Evolutionary conservation across 2,888 invertebrate species (phyloP).

Genomic region (Brachypalpus laphriformis): DNA sequence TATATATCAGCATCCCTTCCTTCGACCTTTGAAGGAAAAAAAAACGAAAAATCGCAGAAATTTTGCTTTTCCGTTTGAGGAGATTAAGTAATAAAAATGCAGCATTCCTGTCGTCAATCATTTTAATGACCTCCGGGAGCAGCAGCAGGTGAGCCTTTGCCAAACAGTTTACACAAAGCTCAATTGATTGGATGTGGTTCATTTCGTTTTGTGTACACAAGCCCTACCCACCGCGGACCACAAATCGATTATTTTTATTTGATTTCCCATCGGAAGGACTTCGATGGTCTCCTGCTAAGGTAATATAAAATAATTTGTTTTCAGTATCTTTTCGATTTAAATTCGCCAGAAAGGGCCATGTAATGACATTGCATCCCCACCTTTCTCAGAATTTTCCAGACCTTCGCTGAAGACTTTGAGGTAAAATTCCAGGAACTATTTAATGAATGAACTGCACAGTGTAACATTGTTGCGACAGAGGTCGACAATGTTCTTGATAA

Average conservation of each 20-base stretch:
- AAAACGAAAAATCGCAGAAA: background rate
- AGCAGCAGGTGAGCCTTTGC: background rate
- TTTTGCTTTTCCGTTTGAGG: background rate
- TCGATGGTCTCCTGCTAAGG: background rate
- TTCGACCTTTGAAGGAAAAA: background rate
- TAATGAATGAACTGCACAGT: background rate
- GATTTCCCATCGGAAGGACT: background rate
- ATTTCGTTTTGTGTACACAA: background rate
- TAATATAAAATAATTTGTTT: background rate
- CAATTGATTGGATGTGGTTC: background rate
- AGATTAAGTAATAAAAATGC: background rate
- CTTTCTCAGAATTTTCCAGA: background rate
- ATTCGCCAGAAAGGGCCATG: background rate
- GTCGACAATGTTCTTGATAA: too few species aligned
- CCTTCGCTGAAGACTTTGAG: too few species aligned
- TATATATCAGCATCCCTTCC: background rate
- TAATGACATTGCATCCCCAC: too few species aligned
- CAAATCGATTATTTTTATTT: constrained; percentile 7
- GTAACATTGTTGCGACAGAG: too few species aligned
- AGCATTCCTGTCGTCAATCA: background rate
- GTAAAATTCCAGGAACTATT: background rate
- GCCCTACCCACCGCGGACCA: background rate
- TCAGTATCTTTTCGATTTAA: background rate
- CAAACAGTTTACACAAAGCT: background rate
- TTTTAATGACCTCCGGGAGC: background rate